Evolutionary conservation across 2,797 vertebrate species (phyloP), one percentile per base, ranked within the genome.

Genomic region (Phataginus tetradactyla): DNA sequence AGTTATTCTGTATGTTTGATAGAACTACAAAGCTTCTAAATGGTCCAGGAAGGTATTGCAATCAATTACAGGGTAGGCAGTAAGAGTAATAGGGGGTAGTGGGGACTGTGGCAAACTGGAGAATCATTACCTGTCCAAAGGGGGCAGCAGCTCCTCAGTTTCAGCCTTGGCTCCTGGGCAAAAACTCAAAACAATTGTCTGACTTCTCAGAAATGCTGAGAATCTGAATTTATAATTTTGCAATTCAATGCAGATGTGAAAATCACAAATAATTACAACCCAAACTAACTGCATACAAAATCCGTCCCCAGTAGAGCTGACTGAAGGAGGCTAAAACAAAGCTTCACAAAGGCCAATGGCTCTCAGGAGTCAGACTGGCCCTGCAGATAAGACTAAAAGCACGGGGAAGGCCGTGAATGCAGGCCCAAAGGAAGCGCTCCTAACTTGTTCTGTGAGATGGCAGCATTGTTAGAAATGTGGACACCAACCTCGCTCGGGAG

Each of bases 161-260:
- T 74, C 14, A 37, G 59, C 29, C 53, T 18, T 51, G 49, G 45
- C 49, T 61, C 25, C 12, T 23, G 29, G 45, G 53, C 4, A 9
- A 53, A 55, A 32, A 23, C 79, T 64, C 32, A 29, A 49, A 78
- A n/a, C 49, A 72, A 51, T 39, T 15, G 4, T 25, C 42, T 68
- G 57, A 10, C 64, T 84, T 53, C 94, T 7, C 75, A 80, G 90
- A 74, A 66, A 55, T 3, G 17, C n/a, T 78, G 11, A 37, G 18
- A 29, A 39, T 74, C 20, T 42, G 42, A 17, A 37, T 61, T 61
- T 77, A 69, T 29, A 25, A 49, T 61, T 20, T 72, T 69, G 63
- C 18, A n/a, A 21, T 37, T 18, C 12, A 37, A 64, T 45, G 93
- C 81, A 93, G 95, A 49, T 86, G 2, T 51, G 59, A 57, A 45